Evolutionary conservation across 2,888 invertebrate genomes (phyloP).

Genomic region (Callyntrura sp.): DNA sequence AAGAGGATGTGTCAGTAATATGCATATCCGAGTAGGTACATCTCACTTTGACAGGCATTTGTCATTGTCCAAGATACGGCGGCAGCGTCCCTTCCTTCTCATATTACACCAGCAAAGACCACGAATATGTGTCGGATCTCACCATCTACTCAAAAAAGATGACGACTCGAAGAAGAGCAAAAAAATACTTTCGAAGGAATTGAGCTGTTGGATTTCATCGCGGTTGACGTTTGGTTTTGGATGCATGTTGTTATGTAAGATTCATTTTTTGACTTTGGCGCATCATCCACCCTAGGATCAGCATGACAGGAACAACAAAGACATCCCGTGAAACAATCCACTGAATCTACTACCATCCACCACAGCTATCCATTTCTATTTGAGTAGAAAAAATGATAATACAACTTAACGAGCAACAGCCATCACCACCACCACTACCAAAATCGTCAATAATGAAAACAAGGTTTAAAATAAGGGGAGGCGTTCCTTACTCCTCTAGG

Average conservation of each 20-base stretch:
- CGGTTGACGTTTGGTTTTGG: not conserved
- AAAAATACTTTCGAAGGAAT: conserved; percentile 47
- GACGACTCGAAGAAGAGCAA: conserved; percentile 14
- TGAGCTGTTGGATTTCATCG: conserved; percentile 23
- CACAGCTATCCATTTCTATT: conserved; percentile 46
- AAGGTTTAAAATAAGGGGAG: conserved; percentile 1
- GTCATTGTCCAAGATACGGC: conserved; percentile 63
- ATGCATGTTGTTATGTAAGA: not conserved
- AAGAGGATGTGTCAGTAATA: not conserved
- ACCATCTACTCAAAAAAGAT: conserved; percentile 19
- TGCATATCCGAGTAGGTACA: conserved; percentile 28
- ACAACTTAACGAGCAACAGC: conserved; percentile 35
- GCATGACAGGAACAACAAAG: conserved; percentile 46
- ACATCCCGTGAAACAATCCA: conserved; percentile 42
- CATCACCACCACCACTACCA: not conserved
- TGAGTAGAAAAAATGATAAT: conserved; percentile 62
- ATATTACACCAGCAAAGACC: conserved; percentile 66
- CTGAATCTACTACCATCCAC: conserved; percentile 39
- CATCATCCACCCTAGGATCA: not conserved
- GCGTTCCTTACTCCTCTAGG: conserved; percentile 20
- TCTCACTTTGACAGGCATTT: conserved; percentile 68
- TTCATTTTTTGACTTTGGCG: conserved; percentile 34
- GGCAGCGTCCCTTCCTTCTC: conserved; percentile 57
- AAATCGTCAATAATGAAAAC: not conserved
- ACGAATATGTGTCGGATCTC: conserved; percentile 45